Evolutionary conservation across 2,797 vertebrate species (phyloP).

Genomic region (Alauda arvensis): DNA sequence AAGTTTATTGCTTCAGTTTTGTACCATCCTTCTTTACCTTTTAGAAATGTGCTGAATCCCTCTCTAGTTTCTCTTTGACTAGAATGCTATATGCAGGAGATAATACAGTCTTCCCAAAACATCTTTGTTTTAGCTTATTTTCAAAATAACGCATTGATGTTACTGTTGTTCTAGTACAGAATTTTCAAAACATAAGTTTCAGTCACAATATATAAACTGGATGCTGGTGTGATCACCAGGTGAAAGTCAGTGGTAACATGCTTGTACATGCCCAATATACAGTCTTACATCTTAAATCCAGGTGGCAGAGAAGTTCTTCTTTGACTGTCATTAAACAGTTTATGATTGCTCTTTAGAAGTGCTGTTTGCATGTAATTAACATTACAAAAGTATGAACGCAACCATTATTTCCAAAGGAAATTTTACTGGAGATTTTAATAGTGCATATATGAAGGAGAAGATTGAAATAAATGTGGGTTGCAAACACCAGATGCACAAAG

Average conservation of each 20-base stretch:
- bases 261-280: background rate
- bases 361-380: constrained; percentile 4
- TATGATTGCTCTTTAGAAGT: background rate
- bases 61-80: background rate
- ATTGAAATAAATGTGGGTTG: background rate
- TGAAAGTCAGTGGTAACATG: background rate
- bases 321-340: background rate
- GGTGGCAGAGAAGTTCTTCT: background rate
- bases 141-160: background rate
- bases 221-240: background rate
- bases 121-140: background rate
- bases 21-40: background rate
- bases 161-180: background rate
- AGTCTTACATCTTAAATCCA: background rate
- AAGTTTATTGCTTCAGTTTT: background rate
- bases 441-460: background rate
- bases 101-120: background rate
- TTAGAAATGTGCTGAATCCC: background rate
- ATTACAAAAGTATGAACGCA: background rate
- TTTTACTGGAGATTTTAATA: background rate
- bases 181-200: background rate
- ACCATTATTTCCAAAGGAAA: background rate
- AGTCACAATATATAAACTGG: background rate
- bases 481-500: background rate
- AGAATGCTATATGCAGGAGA: background rate